Evolutionary conservation across 2,888 invertebrate species (phyloP).

Genomic region (Cephonodes hylas): DNA sequence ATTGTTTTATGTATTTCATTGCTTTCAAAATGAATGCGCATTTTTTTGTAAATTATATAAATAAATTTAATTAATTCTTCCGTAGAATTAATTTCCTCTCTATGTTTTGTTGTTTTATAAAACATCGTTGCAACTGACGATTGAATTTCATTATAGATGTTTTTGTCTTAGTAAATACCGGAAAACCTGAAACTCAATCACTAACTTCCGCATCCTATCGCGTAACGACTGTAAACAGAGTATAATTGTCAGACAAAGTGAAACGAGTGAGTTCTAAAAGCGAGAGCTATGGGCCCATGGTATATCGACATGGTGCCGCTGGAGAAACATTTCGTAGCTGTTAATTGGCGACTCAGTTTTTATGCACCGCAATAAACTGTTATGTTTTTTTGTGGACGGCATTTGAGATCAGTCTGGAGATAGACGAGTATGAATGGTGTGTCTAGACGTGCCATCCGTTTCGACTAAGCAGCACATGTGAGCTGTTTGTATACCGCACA

Average conservation of each 20-base stretch:
- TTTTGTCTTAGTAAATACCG: background rate
- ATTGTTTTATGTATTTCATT: background rate
- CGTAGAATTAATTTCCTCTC: background rate
- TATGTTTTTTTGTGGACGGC: conserved; percentile 49
- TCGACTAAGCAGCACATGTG: conserved; percentile 46
- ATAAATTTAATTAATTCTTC: background rate
- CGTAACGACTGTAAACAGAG: background rate
- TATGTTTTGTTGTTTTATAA: background rate
- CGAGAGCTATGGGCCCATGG: background rate
- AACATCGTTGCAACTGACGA: background rate
- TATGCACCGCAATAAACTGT: conserved; percentile 40
- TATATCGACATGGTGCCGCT: conserved; percentile 14
- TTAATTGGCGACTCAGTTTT: conserved; percentile 54
- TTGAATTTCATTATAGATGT: background rate
- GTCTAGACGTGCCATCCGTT: conserved; percentile 65
- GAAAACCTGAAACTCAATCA: background rate
- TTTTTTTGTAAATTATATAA: background rate
- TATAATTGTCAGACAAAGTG: background rate
- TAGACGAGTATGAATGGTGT: conserved; percentile 59
- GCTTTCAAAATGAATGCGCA: no score
- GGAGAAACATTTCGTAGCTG: conserved; percentile 37
- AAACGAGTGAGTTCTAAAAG: background rate
- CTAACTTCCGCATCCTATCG: background rate
- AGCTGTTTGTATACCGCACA: conserved; percentile 41
- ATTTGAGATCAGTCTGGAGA: conserved; percentile 61